Percentiles rank a stretch among this genome's conserved stretches.
phyloP scores from a whole-genome alignment of 2,797 vertebrate genomes.

The Acanthopagrus latus region DNA sequence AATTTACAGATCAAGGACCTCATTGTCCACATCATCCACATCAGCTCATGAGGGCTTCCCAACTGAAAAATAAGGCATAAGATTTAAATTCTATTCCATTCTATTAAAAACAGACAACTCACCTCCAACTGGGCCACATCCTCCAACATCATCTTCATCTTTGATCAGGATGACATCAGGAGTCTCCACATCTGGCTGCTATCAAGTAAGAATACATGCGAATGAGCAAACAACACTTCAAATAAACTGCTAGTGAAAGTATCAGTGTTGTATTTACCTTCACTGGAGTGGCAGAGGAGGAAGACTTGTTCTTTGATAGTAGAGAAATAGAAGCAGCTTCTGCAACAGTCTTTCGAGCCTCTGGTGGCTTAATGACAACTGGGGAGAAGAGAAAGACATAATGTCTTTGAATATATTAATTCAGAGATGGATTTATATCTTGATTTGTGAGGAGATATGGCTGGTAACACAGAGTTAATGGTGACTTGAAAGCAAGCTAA shows the following conservation, averaged over 20 bases:
- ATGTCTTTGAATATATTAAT: background rate
- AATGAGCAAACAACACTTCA: background rate
- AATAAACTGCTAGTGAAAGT: background rate
- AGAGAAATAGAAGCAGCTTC: conserved; percentile 41
- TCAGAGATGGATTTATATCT: background rate
- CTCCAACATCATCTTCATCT: conserved; percentile 79
- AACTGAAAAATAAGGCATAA: too few species aligned
- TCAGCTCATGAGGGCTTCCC: background rate
- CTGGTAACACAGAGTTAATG: background rate
- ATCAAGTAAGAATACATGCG: conserved; percentile 1
- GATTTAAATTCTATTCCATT: too few species aligned
- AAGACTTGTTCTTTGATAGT: conserved; percentile 32
- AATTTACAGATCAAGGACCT: background rate
- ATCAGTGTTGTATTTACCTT: conserved; percentile 48
- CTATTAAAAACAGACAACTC: conserved; percentile 35
- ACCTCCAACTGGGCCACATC: conserved; percentile 59
- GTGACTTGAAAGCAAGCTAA: background rate
- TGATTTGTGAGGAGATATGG: background rate
- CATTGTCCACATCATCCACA: background rate
- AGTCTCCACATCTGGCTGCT: conserved; percentile 68
- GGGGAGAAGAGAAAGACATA: conserved; percentile 10
- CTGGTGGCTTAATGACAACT: conserved; percentile 60
- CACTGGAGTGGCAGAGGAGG: conserved; percentile 24
- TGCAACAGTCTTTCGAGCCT: conserved; percentile 26
- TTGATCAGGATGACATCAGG: conserved; percentile 83